These are phyloP conservation scores for Cyclophora punctaria DNA, from an alignment of 2,888 invertebrate species.

Conservation along the genomic window DNA sequence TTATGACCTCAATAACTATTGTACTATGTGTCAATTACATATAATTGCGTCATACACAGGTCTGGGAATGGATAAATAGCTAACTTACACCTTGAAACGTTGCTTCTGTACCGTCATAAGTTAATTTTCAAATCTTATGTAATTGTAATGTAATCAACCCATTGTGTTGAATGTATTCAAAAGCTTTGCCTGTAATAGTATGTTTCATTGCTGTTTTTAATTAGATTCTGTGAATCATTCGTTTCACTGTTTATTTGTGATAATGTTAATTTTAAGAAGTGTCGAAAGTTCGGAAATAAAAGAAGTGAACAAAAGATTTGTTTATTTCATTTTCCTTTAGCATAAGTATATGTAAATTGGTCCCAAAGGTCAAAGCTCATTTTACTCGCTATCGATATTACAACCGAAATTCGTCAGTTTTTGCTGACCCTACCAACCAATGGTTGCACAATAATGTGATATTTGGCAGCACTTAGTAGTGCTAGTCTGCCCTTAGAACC, in stretches of 20 bases:
- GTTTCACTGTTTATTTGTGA: slow-evolving; percentile 71
- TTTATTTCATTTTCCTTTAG: slow-evolving; percentile 12
- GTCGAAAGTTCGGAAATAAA: slow-evolving; percentile 47
- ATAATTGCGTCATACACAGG: slow-evolving; percentile 29
- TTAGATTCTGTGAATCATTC: slow-evolving; percentile 71
- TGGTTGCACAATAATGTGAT: too few species aligned
- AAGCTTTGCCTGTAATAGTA: slow-evolving; percentile 5
- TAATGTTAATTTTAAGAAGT: slow-evolving; percentile 59
- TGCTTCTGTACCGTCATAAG: too few species aligned
- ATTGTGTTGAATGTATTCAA: too few species aligned
- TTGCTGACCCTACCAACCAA: too few species aligned
- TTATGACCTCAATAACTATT: too few species aligned
- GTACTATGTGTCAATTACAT: neutral
- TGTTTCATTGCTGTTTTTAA: slow-evolving; percentile 43
- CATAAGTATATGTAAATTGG: neutral
- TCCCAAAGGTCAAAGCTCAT: too few species aligned
- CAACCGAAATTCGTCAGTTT: too few species aligned
- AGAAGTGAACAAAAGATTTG: slow-evolving; percentile 23
- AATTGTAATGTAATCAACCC: too few species aligned
- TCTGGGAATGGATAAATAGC: slow-evolving; percentile 7
- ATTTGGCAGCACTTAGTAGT: too few species aligned
- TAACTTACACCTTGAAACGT: too few species aligned
- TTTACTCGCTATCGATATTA: too few species aligned
- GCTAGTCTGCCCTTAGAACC: too few species aligned
- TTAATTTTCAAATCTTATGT: slow-evolving; percentile 12